Evolutionary conservation across 2,113 vertebrate species (phyloP), one percentile per base, ranked within the genome.

Genomic region (Ariopsis seemanni): DNA sequence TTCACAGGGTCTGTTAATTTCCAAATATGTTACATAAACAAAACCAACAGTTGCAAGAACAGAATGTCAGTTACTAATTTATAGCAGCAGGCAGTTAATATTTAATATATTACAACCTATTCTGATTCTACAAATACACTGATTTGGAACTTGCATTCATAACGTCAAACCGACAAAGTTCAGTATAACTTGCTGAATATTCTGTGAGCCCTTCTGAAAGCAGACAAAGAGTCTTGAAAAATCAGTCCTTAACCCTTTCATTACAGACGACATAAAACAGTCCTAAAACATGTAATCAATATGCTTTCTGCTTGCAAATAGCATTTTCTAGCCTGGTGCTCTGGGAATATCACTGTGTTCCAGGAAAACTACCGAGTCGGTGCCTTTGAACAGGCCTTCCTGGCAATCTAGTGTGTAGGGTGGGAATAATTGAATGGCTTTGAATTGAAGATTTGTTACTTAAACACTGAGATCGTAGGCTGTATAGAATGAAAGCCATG

Each of bases 291-390:
- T 82, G 34, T 69, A 86, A 86, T 86, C 85, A 86, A 86, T 86
- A 80, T 22, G 50, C 75, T 86, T 65, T 25, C 52, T 57, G 30
- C 10, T 12, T 55, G 75, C 62, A 67, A 55, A 57, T 8, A 52
- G n/a, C 11, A 2, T 65, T 86, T 65, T 67, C 72, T 67, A 53
- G 48, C n/a, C 75, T 62, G 62, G 60, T 53, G 78, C 52, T 80
- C 60, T 25, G 85, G 85, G 62, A 80, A 30, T 80, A 67, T 69
- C 57, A 63, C 60, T 34, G 50, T 34, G 75, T 69, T 86, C 85
- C 75, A 30, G 85, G 75, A 86, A 86, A 86, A 80, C 42, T n/a
- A n/a, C 74, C 34, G 74, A 78, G 84, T 78, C 48, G 14, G n/a
- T 79, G 48, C 52, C 11, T 78, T 53, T 85, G 58, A 78, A 77